Conservation (phyloP, 2,888 invertebrate species). For the Pasiphila rectangulata region DNA sequence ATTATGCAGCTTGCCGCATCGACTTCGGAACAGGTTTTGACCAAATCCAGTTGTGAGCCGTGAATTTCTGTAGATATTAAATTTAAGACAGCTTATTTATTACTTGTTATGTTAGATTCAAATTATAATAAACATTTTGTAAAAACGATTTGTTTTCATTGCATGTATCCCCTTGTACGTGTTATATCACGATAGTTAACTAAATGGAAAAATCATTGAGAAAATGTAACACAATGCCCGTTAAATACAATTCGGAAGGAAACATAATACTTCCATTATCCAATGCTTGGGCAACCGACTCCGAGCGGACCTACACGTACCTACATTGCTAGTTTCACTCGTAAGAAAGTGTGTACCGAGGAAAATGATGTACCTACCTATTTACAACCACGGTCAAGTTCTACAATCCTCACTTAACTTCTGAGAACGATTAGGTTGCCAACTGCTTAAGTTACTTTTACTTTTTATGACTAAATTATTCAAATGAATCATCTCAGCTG, state of each 20-base stretch:
- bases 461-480: constrained; percentile 11
- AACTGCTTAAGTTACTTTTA: no score
- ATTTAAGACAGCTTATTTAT: constrained; percentile 67
- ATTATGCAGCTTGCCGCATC: constrained; percentile 45
- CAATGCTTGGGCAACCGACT: constrained; percentile 51
- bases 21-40: constrained; percentile 39
- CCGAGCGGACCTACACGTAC: constrained; percentile 40
- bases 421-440: constrained; percentile 2
- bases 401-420: constrained; percentile 22
- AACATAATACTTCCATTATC: constrained; percentile 40
- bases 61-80: constrained; percentile 74
- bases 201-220: constrained; percentile 35
- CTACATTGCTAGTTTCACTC: constrained; percentile 57
- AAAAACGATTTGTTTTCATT: constrained; percentile 29
- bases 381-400: constrained; percentile 29
- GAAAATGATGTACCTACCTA: constrained; percentile 39
- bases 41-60: constrained; percentile 36
- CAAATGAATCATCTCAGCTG: constrained; percentile 6
- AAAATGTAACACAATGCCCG: constrained; percentile 35
- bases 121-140: constrained; percentile 51
- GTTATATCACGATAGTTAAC: constrained; percentile 15
- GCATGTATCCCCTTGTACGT: no score
- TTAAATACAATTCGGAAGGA: constrained; percentile 37
- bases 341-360: constrained; percentile 53
- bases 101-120: constrained; percentile 53